A percentile compares a stretch with the other conserved stretches of the same genome.
These are phyloP conservation scores for Pipa parva DNA, from an alignment of 2,113 vertebrate species.

Conservation along the genomic window DNA sequence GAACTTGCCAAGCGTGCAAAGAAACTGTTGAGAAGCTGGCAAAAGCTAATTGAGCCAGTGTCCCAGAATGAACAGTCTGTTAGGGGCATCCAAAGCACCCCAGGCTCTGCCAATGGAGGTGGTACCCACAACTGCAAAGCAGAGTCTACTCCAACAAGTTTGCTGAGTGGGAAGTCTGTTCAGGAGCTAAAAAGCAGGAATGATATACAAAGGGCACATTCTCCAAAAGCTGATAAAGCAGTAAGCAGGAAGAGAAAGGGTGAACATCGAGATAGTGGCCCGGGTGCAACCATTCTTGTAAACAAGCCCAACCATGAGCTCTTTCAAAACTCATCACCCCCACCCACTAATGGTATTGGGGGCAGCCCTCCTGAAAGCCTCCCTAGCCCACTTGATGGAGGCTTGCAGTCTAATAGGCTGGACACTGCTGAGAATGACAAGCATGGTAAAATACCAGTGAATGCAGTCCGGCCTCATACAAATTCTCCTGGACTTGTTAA, in stretches of 20 bases:
- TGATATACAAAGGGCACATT: conserved; percentile 86
- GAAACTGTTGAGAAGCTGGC: conserved; percentile 86
- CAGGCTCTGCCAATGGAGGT: conserved; percentile 78
- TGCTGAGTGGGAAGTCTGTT: conserved; percentile 65
- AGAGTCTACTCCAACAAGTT: conserved; percentile 64
- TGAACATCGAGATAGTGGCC: conserved; percentile 70
- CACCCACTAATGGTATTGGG: conserved; percentile 70
- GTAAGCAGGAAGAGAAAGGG: conserved; percentile 75
- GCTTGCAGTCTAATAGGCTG: conserved; percentile 56
- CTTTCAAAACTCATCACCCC: conserved; percentile 62
- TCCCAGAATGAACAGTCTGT: conserved; percentile 65
- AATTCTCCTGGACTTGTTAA: conserved; percentile 73
- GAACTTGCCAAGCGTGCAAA: conserved; percentile 90
- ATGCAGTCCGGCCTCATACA: conserved; percentile 80
- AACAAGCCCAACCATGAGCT: conserved; percentile 72
- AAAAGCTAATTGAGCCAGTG: conserved; percentile 82
- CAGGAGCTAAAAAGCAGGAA: conserved; percentile 83
- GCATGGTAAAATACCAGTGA: conserved; percentile 79
- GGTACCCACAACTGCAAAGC: conserved; percentile 69
- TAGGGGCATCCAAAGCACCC: conserved; percentile 61
- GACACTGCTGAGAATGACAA: conserved; percentile 85
- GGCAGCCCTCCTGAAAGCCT: conserved; percentile 70
- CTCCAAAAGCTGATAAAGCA: conserved; percentile 79
- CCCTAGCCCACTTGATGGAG: conserved; percentile 69
- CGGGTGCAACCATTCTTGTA: conserved; percentile 66